Evolutionary conservation across 1,140 invertebrate species (phyloP), one percentile per base, ranked within the genome.

Genomic region (Brachionus angularis): DNA sequence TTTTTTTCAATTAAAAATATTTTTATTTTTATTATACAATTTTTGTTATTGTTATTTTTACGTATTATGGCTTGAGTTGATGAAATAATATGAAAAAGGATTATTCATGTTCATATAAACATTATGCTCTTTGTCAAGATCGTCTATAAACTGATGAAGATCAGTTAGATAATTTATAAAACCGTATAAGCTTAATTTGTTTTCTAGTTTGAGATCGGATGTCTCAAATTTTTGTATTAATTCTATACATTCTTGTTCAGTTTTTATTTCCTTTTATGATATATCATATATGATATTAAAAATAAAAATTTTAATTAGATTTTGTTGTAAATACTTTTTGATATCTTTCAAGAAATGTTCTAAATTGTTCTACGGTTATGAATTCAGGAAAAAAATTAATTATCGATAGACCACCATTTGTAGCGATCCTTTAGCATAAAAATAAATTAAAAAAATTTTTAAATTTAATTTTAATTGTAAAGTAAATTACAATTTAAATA

Each of bases 51-150:
- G 21, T 50, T 29, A 5, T 7, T 7, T 8, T 50, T 21, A 50
- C 47, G 67, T 71, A 42, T 71, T 71, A 52, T 71, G 67, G 5
- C 34, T 42, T 18, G 46, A 52, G 33, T 71, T 71, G 14, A 71
- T 16, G 23, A 52, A 71, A 46, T 71, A 71, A 36, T 33, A 23
- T n/a, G 33, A 18, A 33, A 71, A 42, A n/a, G 27, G 14, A 21
- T n/a, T 7, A 44, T 71, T 16, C 67, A 71, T 71, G 21, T 29
- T 36, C 62, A 33, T 29, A 36, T 67, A 67, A 34, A 67, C 42
- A 21, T 31, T 1, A 34, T 46, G n/a, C n/a, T 27, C 33, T 23
- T 25, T 67, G 8, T 46, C 42, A 39, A 23, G 39, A 49, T 67
- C 42, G 23, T 47, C 39, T 23, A 50, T 36, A 33, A 27, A 46